phyloP scores from a whole-genome alignment of 2,888 invertebrate genomes.

The Hybos culiciformis region DNA sequence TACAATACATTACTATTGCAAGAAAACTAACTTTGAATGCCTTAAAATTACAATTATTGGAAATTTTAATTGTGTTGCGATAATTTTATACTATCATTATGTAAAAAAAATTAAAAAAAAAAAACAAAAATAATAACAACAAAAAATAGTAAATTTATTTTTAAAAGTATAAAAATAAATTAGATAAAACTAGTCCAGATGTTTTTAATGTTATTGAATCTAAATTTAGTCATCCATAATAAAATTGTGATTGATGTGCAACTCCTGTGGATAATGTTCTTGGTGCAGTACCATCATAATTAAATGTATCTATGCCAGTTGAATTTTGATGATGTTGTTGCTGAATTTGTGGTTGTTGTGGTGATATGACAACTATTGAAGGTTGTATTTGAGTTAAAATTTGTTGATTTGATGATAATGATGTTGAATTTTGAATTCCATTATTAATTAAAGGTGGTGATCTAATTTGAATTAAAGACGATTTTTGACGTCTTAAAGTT shows the following conservation, averaged over 20 bases:
- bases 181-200: too few species aligned
- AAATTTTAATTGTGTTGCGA: too few species aligned
- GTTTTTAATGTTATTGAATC: too few species aligned
- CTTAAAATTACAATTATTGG: too few species aligned
- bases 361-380: conserved; percentile 15
- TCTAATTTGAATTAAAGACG: conserved; percentile 11
- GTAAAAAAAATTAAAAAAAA: too few species aligned
- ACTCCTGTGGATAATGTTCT: conserved; percentile 33
- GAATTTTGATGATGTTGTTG: neutral
- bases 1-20: too few species aligned
- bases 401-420: neutral
- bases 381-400: conserved; percentile 8
- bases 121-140: too few species aligned
- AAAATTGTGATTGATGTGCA: conserved; percentile 31
- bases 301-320: conserved; percentile 13
- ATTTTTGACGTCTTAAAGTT: conserved; percentile 24
- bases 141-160: too few species aligned
- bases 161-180: too few species aligned
- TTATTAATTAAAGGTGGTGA: conserved; percentile 4
- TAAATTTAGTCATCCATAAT: conserved; percentile 34
- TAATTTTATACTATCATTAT: too few species aligned
- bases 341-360: conserved; percentile 14
- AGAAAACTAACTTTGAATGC: too few species aligned
- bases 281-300: conserved; percentile 33
- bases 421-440: neutral